Percentiles rank a stretch among this genome's conserved stretches.
These are phyloP conservation scores for Pongo pygmaeus DNA, from an alignment of 2,113 vertebrate genomes.

Conservation along the genomic window DNA sequence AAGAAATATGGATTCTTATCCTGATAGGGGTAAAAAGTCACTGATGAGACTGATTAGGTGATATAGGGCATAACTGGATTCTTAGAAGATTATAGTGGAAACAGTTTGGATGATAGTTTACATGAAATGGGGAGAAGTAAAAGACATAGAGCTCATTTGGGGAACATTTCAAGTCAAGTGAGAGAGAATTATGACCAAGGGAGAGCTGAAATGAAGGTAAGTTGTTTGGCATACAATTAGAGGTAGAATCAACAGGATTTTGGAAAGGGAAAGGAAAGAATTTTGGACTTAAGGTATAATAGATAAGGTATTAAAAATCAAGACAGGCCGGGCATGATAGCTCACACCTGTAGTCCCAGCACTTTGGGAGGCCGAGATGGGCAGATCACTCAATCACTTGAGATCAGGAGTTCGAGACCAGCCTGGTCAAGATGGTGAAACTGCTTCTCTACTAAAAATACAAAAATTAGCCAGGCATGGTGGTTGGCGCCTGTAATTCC, in stretches of 20 bases:
- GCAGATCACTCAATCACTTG: no score
- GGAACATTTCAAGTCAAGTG: neutral
- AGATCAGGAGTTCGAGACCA: no score
- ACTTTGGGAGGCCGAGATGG: no score
- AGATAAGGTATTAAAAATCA: neutral
- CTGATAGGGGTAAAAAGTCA: neutral
- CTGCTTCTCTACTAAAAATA: no score
- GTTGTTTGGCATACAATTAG: neutral
- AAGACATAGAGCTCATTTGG: neutral
- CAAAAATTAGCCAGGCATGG: no score
- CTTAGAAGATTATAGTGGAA: neutral
- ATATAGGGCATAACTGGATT: neutral
- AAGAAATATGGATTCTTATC: neutral
- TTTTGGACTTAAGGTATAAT: neutral
- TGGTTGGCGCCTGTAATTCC: no score
- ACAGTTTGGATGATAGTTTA: neutral
- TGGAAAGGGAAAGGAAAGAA: neutral
- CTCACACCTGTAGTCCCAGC: no score
- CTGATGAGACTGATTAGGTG: neutral
- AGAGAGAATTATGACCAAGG: neutral
- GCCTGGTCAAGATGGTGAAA: no score
- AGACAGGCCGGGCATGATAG: neutral
- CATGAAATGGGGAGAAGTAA: neutral
- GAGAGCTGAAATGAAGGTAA: neutral
- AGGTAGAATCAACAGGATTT: neutral